Percentiles rank a stretch among this genome's conserved stretches.
Conservation (phyloP, 2,888 invertebrate genomes). For the Sphaerophoria taeniata region DNA sequence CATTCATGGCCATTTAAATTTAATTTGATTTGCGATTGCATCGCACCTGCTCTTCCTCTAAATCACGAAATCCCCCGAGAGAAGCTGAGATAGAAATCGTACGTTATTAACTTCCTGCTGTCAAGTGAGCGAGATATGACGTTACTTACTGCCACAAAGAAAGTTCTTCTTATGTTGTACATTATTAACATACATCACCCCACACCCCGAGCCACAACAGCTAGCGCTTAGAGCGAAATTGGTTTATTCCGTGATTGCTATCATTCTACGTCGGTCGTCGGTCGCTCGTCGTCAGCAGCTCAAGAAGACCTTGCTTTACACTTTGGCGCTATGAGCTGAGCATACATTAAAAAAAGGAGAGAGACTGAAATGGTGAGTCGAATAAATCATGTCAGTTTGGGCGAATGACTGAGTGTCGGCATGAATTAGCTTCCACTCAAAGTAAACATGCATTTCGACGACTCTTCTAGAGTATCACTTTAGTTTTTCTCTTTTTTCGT, state of each 20-base stretch:
- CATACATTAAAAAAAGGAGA: not conserved
- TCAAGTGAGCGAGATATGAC: constrained; percentile 14
- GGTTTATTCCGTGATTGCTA: constrained; percentile 51
- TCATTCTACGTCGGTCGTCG: constrained; percentile 12
- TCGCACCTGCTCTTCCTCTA: constrained; percentile 36
- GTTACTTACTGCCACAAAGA: constrained; percentile 39
- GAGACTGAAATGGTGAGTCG: constrained; percentile 12
- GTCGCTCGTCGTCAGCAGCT: constrained; percentile 34
- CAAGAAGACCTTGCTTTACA: constrained; percentile 23
- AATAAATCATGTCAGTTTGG: constrained; percentile 69
- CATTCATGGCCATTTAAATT: constrained; percentile 57
- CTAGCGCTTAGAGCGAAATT: constrained; percentile 46
- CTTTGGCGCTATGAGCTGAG: not conserved
- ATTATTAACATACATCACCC: not conserved
- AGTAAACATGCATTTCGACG: constrained; percentile 63
- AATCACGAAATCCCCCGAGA: not conserved
- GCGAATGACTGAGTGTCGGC: constrained; percentile 72
- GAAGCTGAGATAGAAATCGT: not conserved
- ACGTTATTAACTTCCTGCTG: constrained; percentile 61
- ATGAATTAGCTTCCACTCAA: constrained; percentile 71
- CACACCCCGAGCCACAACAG: too few species aligned
- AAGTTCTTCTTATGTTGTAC: constrained; percentile 37
- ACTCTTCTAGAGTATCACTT: constrained; percentile 44
- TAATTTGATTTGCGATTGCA: constrained; percentile 55
- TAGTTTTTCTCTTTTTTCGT: not conserved